Evolutionary conservation across 1,140 invertebrate genomes (phyloP).

Genomic region (Macrostomum lignano): DNA sequence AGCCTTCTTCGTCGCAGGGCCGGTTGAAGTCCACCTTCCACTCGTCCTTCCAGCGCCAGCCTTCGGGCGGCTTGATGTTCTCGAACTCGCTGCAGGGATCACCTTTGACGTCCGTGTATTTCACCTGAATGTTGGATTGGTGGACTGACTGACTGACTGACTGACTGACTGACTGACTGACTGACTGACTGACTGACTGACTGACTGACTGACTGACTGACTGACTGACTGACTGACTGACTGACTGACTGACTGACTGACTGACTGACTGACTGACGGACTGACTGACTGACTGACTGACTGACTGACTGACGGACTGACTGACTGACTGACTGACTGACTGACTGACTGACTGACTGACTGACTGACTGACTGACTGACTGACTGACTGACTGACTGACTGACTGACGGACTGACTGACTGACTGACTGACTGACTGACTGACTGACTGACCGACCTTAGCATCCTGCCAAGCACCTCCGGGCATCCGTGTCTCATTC

Average conservation of each 20-base stretch:
- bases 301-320: slow-evolving; percentile 11
- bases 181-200: too few relatives aligned
- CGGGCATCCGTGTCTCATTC: slow-evolving; percentile 26
- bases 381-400: slow-evolving; percentile 11
- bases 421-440: too few relatives aligned
- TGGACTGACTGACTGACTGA: too few relatives aligned
- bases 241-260: too few relatives aligned
- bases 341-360: slow-evolving; percentile 10
- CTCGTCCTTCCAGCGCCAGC: slow-evolving; percentile 30
- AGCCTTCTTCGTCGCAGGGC: slow-evolving; percentile 18
- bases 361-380: slow-evolving; percentile 12
- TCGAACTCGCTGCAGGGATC: background rate
- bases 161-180: too few relatives aligned
- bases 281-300: too few relatives aligned
- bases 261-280: too few relatives aligned
- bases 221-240: too few relatives aligned
- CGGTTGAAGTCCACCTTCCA: slow-evolving; percentile 29
- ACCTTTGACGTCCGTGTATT: slow-evolving; percentile 3
- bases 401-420: slow-evolving; percentile 10
- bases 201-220: too few relatives aligned
- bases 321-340: slow-evolving; percentile 12
- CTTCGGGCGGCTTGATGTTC: slow-evolving; percentile 16
- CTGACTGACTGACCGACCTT: too few relatives aligned
- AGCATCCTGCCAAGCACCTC: slow-evolving; percentile 26
- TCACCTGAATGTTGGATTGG: too few relatives aligned